Evolutionary conservation across 2,113 vertebrate species (phyloP).

Genomic region (Columba janthina): DNA sequence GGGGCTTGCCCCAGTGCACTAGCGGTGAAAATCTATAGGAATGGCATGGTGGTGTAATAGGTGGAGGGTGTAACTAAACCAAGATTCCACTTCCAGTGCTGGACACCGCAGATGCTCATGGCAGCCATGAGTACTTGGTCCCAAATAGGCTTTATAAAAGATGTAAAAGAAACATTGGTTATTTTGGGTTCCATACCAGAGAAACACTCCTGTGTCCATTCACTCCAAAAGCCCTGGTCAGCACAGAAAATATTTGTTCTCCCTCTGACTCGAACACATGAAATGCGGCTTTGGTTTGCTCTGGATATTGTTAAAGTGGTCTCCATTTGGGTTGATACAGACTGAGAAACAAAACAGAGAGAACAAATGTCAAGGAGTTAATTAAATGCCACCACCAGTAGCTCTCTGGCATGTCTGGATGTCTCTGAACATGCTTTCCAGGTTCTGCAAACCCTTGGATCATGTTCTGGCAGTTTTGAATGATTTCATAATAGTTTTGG

Average conservation of each 20-base stretch:
- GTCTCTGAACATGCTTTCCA: background rate
- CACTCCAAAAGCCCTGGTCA: constrained; percentile 80
- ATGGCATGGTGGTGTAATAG: background rate
- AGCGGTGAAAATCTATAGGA: background rate
- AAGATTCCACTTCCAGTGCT: background rate
- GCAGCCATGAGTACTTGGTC: background rate
- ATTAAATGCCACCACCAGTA: background rate
- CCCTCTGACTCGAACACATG: constrained; percentile 72
- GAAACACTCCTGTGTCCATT: constrained; percentile 73
- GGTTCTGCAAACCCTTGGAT: background rate
- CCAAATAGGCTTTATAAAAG: background rate
- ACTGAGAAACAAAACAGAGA: constrained; percentile 56
- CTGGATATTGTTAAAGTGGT: constrained; percentile 15
- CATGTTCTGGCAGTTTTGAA: background rate
- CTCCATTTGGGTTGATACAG: constrained; percentile 55
- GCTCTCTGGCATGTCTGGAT: background rate
- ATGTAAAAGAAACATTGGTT: background rate
- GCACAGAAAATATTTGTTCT: constrained; percentile 74
- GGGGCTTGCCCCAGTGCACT: background rate
- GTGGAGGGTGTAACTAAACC: background rate
- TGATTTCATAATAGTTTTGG: background rate
- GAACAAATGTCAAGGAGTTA: background rate
- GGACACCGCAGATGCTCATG: background rate
- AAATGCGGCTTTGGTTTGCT: constrained; percentile 36
- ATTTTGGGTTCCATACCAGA: constrained; percentile 58